Conservation (phyloP, 2,797 vertebrate species). For the Channallabes apus region DNA sequence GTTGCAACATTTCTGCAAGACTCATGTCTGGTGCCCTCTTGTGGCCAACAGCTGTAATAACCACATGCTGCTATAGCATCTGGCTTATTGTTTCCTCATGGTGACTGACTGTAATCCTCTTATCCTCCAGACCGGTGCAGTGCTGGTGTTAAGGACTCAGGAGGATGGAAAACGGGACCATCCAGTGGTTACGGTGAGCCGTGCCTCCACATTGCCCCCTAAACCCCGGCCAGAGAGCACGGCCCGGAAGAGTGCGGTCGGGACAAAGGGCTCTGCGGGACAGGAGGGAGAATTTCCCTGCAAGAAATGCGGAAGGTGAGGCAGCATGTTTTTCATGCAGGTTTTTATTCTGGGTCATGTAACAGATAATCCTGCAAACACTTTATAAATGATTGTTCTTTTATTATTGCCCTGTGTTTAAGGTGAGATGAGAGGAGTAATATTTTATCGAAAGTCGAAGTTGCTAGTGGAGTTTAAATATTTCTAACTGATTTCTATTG, state of each 20-base stretch:
- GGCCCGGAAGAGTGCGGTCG: conserved; percentile 70
- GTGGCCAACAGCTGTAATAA: conserved; percentile 21
- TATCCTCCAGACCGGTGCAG: conserved; percentile 70
- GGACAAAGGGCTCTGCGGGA: conserved; percentile 72
- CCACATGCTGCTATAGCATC: not conserved
- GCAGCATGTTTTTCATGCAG: not conserved
- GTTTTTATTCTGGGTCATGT: not conserved
- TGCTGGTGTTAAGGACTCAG: conserved; percentile 75
- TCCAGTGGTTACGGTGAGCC: conserved; percentile 59
- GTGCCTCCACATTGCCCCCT: conserved; percentile 52
- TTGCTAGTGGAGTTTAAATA: too few relatives aligned
- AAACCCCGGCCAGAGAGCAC: conserved; percentile 73
- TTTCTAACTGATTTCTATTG: not conserved
- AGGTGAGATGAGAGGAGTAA: not conserved
- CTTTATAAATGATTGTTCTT: not conserved
- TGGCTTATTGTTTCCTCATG: not conserved
- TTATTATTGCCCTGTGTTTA: not conserved
- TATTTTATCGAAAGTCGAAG: not conserved
- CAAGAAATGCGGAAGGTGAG: conserved; percentile 98
- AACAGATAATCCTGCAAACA: not conserved
- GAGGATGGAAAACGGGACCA: conserved; percentile 75
- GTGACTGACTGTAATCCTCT: not conserved
- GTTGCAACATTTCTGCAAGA: not conserved
- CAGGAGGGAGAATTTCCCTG: conserved; percentile 95
- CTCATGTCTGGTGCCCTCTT: conserved; percentile 39